phyloP scores from a whole-genome alignment of 2,888 invertebrate genomes.

The Dysmachus trigonus region DNA sequence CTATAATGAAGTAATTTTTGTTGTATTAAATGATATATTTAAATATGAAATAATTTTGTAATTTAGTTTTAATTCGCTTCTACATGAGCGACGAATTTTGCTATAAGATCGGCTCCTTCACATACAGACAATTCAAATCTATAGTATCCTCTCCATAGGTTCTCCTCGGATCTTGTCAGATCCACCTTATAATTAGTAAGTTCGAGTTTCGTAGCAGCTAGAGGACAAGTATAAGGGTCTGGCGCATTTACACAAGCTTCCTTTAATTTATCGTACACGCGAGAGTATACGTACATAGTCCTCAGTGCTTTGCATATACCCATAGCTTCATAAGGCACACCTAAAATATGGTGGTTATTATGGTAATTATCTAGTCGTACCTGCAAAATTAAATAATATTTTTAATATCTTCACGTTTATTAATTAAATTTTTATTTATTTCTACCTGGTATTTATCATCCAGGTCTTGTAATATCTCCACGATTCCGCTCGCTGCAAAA shows the following conservation, averaged over 20 bases:
- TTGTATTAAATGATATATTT: neutral
- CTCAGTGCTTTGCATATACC: neutral
- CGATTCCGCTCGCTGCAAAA: neutral
- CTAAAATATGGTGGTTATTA: too few species aligned
- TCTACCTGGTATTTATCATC: neutral
- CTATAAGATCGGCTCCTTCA: neutral
- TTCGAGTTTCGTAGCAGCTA: neutral
- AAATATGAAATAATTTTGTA: neutral
- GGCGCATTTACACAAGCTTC: neutral
- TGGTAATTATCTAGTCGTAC: neutral
- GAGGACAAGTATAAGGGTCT: neutral
- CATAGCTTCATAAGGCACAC: neutral
- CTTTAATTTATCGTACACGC: neutral
- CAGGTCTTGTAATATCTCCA: neutral
- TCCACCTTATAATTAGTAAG: neutral
- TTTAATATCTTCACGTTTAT: neutral
- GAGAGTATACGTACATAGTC: neutral
- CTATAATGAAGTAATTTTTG: neutral
- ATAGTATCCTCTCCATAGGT: neutral
- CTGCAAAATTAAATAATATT: neutral
- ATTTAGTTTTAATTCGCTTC: too few species aligned
- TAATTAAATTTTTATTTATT: neutral
- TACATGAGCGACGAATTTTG: neutral
- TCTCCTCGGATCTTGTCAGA: neutral
- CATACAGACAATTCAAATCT: neutral